Percentiles rank a stretch among this genome's conserved stretches.
Conservation (phyloP, 2,888 invertebrate genomes). For the Autographa gamma region DNA sequence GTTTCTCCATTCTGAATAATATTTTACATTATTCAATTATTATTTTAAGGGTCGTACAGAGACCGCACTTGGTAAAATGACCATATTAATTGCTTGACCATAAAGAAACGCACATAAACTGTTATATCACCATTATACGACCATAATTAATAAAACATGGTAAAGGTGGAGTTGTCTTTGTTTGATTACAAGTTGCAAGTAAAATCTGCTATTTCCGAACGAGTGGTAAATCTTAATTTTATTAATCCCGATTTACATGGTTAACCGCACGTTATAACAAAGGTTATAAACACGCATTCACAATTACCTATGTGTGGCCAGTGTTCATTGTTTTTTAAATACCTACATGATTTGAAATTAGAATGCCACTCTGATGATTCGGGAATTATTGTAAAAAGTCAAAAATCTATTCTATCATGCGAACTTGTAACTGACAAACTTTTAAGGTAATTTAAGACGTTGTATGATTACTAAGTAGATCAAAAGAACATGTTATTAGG, state of each 20-base stretch:
- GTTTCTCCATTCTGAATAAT: background rate
- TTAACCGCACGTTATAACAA: constrained; percentile 27
- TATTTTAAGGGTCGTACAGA: background rate
- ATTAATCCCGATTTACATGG: constrained; percentile 48
- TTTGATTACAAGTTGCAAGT: constrained; percentile 35
- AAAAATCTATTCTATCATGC: no score
- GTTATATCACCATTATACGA: constrained; percentile 29
- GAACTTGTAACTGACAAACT: no score
- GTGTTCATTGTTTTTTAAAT: background rate
- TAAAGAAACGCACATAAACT: constrained; percentile 40
- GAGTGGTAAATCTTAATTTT: constrained; percentile 52
- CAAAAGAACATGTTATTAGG: no score
- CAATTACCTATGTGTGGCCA: constrained; percentile 9
- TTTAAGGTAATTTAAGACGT: no score
- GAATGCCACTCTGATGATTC: no score
- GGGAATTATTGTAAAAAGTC: no score
- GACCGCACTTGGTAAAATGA: constrained; percentile 18
- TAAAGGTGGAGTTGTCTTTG: constrained; percentile 55
- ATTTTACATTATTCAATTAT: background rate
- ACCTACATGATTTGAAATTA: no score
- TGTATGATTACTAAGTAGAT: no score
- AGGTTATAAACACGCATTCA: constrained; percentile 31
- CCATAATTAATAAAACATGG: constrained; percentile 53
- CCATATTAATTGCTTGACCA: constrained; percentile 37
- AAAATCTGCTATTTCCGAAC: constrained; percentile 33